These are phyloP conservation scores for Arizona elegans DNA, from an alignment of 2,113 vertebrate genomes.

Conservation along the genomic window DNA sequence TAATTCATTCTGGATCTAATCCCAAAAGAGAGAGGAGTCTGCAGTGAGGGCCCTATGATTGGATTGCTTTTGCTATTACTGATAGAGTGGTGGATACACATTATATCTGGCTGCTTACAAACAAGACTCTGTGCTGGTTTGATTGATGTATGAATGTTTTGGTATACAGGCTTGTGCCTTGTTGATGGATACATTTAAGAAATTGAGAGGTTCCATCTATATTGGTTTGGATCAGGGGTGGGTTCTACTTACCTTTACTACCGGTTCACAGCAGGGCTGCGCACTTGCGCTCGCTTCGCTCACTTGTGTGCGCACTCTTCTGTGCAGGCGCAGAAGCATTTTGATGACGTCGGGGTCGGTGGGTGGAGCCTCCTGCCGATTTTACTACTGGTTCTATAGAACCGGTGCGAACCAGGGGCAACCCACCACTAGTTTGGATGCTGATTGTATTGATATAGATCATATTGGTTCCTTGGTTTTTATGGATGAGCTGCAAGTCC, in stretches of 20 bases:
- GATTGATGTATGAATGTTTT: neutral
- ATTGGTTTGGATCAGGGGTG: neutral
- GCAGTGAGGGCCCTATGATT: neutral
- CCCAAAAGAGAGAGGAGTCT: neutral
- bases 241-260: no score
- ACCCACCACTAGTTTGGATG: neutral
- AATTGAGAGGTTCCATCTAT: neutral
- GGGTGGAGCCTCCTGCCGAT: no score
- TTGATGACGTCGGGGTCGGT: no score
- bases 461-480: neutral
- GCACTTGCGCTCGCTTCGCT: no score
- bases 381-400: no score
- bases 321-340: no score
- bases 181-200: neutral
- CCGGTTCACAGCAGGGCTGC: no score
- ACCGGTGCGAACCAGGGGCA: no score
- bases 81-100: neutral
- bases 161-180: neutral
- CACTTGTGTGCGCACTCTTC: no score
- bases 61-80: neutral
- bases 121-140: neutral
- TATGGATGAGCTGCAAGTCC: neutral
- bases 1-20: neutral
- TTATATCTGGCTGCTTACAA: neutral
- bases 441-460: neutral